A percentile compares a stretch with the other conserved stretches of the same genome.
phyloP scores from a whole-genome alignment of 2,113 vertebrate genomes.

The Hydrochoerus hydrochaeris region DNA sequence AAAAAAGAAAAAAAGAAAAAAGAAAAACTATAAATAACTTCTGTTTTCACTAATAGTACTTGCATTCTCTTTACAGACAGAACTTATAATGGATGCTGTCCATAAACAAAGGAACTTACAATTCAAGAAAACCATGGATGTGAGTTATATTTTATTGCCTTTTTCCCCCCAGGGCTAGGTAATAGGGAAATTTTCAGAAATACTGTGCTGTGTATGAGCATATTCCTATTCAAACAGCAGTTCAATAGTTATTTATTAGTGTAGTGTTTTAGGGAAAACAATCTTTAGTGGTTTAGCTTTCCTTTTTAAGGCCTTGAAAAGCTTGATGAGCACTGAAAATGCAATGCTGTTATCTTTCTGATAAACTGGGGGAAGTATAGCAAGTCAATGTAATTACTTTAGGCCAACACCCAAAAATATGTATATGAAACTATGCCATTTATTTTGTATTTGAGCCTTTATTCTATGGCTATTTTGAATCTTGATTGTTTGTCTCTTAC shows the following conservation, averaged over 20 bases:
- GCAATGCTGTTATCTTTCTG: conserved; percentile 8
- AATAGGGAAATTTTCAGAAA: background rate
- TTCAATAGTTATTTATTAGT: background rate
- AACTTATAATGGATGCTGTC: conserved; percentile 92
- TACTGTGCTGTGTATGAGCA: background rate
- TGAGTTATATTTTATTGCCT: conserved; percentile 80
- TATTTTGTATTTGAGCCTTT: conserved; percentile 14
- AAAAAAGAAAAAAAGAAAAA: no score
- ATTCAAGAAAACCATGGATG: conserved; percentile 97
- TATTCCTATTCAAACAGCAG: background rate
- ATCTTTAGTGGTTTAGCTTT: background rate
- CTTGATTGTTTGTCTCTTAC: conserved; percentile 22
- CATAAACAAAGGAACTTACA: conserved; percentile 94
- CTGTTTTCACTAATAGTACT: background rate
- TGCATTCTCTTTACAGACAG: conserved; percentile 88
- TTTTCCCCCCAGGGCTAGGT: background rate
- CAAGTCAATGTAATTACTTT: conserved; percentile 36
- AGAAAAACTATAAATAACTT: background rate
- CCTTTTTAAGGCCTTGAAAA: conserved; percentile 16
- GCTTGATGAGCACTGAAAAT: background rate
- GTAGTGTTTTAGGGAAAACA: background rate
- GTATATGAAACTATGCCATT: background rate
- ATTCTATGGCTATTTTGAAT: conserved; percentile 3
- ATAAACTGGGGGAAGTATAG: background rate
- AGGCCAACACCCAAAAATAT: background rate